A percentile compares a stretch with the other conserved stretches of the same genome.
Evolutionary conservation across 2,888 invertebrate species (phyloP).

Genomic region (Electrophaes corylata): DNA sequence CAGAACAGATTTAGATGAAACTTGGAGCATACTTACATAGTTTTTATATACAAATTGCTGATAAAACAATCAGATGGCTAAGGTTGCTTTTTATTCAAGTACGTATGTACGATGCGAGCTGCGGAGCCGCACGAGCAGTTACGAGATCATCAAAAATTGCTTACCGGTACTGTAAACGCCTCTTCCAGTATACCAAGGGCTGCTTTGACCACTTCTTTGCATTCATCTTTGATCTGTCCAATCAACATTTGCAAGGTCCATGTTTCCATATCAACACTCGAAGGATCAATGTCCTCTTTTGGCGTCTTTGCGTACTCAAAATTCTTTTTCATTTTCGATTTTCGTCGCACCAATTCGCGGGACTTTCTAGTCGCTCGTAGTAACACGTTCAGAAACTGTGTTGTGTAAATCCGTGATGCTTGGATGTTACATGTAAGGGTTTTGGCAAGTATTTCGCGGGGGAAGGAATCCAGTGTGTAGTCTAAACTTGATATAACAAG

Average conservation of each 20-base stretch:
- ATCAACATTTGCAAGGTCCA: constrained; percentile 96
- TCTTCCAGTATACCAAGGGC: constrained; percentile 95
- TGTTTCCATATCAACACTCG: constrained; percentile 87
- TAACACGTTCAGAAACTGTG: constrained; percentile 94
- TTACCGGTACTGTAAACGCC: constrained; percentile 94
- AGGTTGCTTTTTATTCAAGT: no score
- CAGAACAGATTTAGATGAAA: no score
- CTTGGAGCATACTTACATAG: no score
- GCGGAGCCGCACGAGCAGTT: no score
- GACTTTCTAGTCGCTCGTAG: constrained; percentile 87
- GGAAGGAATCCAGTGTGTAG: constrained; percentile 90
- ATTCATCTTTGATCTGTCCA: constrained; percentile 93
- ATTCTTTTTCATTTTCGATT: constrained; percentile 71
- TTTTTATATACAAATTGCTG: no score
- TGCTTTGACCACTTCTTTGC: constrained; percentile 90
- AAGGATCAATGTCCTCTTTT: constrained; percentile 55
- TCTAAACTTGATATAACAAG: constrained; percentile 96
- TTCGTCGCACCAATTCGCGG: constrained; percentile 69
- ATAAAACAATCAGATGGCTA: no score
- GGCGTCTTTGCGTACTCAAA: constrained; percentile 58
- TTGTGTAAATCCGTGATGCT: constrained; percentile 90
- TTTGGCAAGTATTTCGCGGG: constrained; percentile 86
- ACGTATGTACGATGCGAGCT: no score
- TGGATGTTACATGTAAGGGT: constrained; percentile 84
- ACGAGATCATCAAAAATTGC: neutral